Base-by-base conservation (phyloP, 2,797 vertebrate genomes). In the Ceryle rudis region DNA sequence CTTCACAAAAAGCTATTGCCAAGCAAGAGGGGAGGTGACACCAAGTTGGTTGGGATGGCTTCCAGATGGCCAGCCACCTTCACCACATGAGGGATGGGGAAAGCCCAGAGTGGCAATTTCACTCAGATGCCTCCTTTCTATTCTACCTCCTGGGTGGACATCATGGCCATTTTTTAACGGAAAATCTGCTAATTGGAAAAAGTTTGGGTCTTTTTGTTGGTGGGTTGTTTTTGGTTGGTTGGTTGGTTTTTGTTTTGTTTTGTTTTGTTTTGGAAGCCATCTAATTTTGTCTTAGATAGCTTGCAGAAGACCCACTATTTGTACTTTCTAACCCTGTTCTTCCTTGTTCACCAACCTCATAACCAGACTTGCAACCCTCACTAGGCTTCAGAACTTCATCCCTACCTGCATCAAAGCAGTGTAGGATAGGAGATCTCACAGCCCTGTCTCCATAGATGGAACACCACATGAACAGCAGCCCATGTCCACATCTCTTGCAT, bases 401-500 rank as follows among this genome's bases (percentile, higher is more conserved):
- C 31, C 9, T 33, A 26, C 25, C 19, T 31, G 42, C 13, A 22
- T 19, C 37, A 47, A 57, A 44, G 35, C n/a, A 35, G 25, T 0
- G 5, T 35, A 8, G 19, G 11, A 5, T 14, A 47, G 33, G 31
- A 70, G 14, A 67, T 61, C 7, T 54, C 51, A 18, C 11, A 65
- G 41, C 17, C 44, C 26, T 17, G 4, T 8, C 71, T 39, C 42
- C 1, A 2, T 0, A 3, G 21, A 57, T 14, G 60, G 47, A 66
- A 18, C 1, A 1, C 39, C 54, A 44, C 6, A 5, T 2, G 1
- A 29, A 23, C 0, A 2, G 20, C 73, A 66, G 13, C 35, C 9
- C 22, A 26, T 35, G 23, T 18, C 20, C 28, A 10, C 4, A 19
- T 54, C 33, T 62, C 33, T 46, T 73, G 54, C 28, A 17, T 52